Base-by-base conservation (phyloP, 2,113 vertebrate species). In the Lanius collurio region DNA sequence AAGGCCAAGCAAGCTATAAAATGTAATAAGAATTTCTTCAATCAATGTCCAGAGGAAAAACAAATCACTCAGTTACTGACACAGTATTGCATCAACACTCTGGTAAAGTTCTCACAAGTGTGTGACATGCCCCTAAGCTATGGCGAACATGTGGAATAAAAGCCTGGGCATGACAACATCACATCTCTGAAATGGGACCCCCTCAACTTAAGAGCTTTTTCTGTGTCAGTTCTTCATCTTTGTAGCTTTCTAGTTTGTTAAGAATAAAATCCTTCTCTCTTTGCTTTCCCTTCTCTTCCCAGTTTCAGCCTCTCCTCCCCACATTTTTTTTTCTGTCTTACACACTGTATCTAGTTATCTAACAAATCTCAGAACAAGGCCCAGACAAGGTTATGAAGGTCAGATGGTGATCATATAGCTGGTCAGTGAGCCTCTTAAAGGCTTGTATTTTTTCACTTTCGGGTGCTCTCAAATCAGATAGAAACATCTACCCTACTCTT, bases 11-110 rank as follows among this genome's bases (percentile, higher is more conserved):
- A 98, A 98, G 97, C 97, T 96, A 98, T 98, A 98, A 98, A 98
- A 98, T 95, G 97, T 98, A 98, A 97, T 98, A 98, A 98, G 97
- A 98, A 98, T 98, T 98, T 98, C 97, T 98, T 98, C 98, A 98
- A 97, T 98, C 98, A 98, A 96, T 97, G 98, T 98, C 97, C 97
- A 97, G 97, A 98, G 97, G 98, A 98, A 98, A 98, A 98, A 97
- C 97, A 98, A 98, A 98, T 98, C 98, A 98, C 94, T 97, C 9
- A 12, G 96, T 95, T 97, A 92, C 97, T 98, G 97, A 97, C 97
- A 98, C 96, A 94, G 87, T 96, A 98, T 96, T 97, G 95, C 96
- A 97, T 97, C 97, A 97, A 97, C 98, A 97, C 95, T 96, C 90
- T n/a, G 78, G 94, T 94, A 94, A 97, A 98, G 95, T 98, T 97